Conservation (phyloP, 2,113 vertebrate species). For the Cheilinus undulatus region DNA sequence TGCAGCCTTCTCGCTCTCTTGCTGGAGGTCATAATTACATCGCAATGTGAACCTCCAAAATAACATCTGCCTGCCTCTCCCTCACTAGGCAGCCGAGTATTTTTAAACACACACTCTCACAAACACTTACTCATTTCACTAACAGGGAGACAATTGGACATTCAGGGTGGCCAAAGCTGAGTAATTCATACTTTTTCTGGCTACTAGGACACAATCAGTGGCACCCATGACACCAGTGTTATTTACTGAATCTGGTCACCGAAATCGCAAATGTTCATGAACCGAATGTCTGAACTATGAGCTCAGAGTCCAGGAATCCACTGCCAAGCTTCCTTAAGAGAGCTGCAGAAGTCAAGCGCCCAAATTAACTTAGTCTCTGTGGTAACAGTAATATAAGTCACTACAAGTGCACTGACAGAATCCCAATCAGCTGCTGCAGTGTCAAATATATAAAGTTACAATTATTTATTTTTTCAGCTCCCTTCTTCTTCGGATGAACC, state of each 20-base stretch:
- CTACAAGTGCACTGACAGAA: constrained; percentile 15
- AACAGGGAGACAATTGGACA: neutral
- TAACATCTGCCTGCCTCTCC: constrained; percentile 77
- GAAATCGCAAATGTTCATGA: constrained; percentile 52
- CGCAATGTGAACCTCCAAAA: constrained; percentile 69
- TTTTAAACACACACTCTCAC: constrained; percentile 60
- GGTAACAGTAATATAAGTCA: constrained; percentile 63
- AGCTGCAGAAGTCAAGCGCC: constrained; percentile 64
- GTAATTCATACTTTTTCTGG: neutral
- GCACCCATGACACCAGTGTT: constrained; percentile 11
- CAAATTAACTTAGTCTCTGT: constrained; percentile 70
- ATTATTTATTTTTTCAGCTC: constrained; percentile 24
- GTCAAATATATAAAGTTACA: neutral
- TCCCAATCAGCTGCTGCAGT: neutral
- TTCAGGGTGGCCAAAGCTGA: neutral
- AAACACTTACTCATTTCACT: neutral
- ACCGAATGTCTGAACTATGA: constrained; percentile 72
- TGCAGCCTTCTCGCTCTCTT: constrained; percentile 24
- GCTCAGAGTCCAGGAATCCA: constrained; percentile 74
- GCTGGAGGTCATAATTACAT: constrained; percentile 64
- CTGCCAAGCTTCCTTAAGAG: constrained; percentile 63
- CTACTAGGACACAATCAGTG: constrained; percentile 1
- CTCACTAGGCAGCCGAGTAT: constrained; percentile 63
- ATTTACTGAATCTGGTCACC: constrained; percentile 28
- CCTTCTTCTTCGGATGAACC: constrained; percentile 17